These are phyloP conservation scores for Nephrocerus scutellatus DNA, from an alignment of 2,888 invertebrate species.

Conservation along the genomic window DNA sequence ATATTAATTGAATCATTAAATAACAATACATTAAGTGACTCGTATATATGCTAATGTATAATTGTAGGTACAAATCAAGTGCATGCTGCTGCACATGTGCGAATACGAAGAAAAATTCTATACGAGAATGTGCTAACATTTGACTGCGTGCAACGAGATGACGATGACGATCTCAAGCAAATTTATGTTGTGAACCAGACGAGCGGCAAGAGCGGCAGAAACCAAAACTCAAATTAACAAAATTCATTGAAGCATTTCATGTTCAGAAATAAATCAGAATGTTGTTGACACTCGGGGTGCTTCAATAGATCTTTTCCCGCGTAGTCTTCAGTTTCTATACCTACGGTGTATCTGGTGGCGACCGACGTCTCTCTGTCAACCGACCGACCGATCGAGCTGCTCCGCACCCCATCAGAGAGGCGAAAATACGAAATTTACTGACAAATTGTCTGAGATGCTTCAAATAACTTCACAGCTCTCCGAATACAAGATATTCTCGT, in stretches of 20 bases:
- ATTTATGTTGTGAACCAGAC: too few relatives aligned
- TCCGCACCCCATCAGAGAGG: conserved; percentile 11
- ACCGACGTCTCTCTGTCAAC: conserved; percentile 14
- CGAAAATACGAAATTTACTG: conserved; percentile 40
- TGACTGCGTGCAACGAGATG: too few relatives aligned
- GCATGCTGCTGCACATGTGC: too few relatives aligned
- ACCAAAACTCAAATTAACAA: conserved; percentile 43
- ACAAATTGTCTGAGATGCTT: conserved; percentile 45
- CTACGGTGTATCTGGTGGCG: conserved; percentile 14
- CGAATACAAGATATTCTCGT: conserved; percentile 15
- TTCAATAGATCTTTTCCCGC: conserved; percentile 23
- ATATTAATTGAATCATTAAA: too few relatives aligned
- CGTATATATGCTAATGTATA: too few relatives aligned
- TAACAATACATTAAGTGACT: too few relatives aligned
- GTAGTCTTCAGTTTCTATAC: conserved; percentile 3
- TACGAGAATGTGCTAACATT: too few relatives aligned
- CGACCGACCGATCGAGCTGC: conserved; percentile 15
- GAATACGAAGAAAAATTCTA: too few relatives aligned
- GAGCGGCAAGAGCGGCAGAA: conserved; percentile 26
- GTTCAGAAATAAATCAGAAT: conserved; percentile 45
- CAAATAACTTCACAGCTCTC: conserved; percentile 33
- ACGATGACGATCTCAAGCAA: too few relatives aligned
- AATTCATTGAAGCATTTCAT: conserved; percentile 46
- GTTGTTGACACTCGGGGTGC: conserved; percentile 41
- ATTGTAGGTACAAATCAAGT: too few relatives aligned